phyloP scores from a whole-genome alignment of 2,113 vertebrate genomes.

The Callospermophilus lateralis region DNA sequence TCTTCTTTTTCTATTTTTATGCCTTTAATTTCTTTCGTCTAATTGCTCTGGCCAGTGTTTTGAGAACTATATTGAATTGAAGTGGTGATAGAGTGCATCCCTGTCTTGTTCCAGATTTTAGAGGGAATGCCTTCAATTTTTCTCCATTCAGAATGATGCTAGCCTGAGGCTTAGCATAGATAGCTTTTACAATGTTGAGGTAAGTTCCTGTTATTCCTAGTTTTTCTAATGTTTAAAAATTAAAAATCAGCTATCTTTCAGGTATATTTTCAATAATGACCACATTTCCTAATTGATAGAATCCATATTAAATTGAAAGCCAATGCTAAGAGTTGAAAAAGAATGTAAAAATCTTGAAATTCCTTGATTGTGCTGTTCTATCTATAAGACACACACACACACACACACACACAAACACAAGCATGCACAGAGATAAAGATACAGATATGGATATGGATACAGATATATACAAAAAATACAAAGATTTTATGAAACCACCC shows the following conservation, averaged over 20 bases:
- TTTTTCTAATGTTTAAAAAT: constrained; percentile 42
- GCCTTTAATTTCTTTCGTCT: no score
- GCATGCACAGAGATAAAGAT: neutral
- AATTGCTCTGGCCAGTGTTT: no score
- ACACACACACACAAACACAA: neutral
- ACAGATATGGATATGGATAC: neutral
- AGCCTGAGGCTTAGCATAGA: no score
- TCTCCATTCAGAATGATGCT: no score
- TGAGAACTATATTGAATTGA: no score
- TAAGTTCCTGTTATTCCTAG: no score
- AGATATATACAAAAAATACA: neutral
- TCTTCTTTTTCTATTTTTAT: no score
- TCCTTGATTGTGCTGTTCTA: neutral
- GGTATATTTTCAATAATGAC: neutral
- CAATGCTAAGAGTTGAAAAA: neutral
- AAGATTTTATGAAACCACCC: neutral
- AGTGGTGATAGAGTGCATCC: no score
- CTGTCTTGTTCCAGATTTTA: no score
- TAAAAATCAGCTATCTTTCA: neutral
- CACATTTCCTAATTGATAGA: constrained; percentile 55
- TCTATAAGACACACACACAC: no score
- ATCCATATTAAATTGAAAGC: constrained; percentile 9
- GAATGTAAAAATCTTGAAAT: constrained; percentile 42
- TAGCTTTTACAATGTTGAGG: no score
- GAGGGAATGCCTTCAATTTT: no score